Base-by-base conservation (phyloP, 1,140 invertebrate genomes). In the Dendrolimus punctatus region DNA sequence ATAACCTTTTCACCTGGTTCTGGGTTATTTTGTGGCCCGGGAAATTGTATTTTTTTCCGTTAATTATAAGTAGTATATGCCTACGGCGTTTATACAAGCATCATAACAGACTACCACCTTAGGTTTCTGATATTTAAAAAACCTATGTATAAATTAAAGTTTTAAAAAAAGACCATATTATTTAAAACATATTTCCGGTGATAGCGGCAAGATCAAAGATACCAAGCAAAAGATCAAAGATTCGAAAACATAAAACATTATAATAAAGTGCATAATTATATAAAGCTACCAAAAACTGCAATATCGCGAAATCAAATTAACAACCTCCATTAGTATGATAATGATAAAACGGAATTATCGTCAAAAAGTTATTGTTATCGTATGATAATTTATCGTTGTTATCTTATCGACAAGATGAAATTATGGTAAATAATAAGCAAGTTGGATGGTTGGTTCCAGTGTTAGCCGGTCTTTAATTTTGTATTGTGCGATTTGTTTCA, bases 361-460 rank as follows among this genome's bases (percentile, higher is more conserved):
- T 72, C 71, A 57, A 60, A 38, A 45, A 50, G 55, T 49, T 23
- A 23, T 23, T 40, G 38, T 42, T 67, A 66, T 66, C 60, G 45
- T 36, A 43, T 61, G 58, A 61, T 66, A 62, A 48, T 42, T 37
- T 64, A 68, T 71, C 53, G 49, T 10, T 47, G 36, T 40, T 63
- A 63, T 63, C 63, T 71, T 66, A 73, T 71, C 71, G 43, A n/a
- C 10, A 51, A 64, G 64, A 69, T 74, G 61, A 64, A 64, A 67
- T 61, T 68, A 73, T 72, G 68, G 69, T 73, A 72, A 76, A 75
- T 71, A 73, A 56, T 64, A 66, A 50, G 59, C 49, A n/a, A 46
- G 9, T 40, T 38, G 39, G 37, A 23, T n/a, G 41, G 47, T 57
- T 53, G 40, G 53, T 57, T 76, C 70, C 72, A 79, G 65, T 71